Percentiles rank a stretch among this genome's conserved stretches.
Evolutionary conservation across 2,888 invertebrate genomes (phyloP).

Genomic region (Drosophila kuntzei): DNA sequence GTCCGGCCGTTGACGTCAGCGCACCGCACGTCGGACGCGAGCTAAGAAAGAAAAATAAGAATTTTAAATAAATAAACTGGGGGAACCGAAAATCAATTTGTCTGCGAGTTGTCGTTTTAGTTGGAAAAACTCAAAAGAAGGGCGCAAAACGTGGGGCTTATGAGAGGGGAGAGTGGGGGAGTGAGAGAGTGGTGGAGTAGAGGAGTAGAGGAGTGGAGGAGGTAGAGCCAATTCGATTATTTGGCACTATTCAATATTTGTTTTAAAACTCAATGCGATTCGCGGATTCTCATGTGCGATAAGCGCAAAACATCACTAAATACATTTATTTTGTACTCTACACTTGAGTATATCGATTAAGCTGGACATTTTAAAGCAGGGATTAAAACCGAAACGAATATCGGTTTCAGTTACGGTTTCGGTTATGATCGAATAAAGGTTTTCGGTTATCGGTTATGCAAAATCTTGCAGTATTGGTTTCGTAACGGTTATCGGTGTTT

Average conservation of each 20-base stretch:
- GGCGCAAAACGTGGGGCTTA: background rate
- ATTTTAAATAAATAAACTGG: constrained; percentile 61
- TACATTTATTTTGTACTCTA: constrained; percentile 27
- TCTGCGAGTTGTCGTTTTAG: constrained; percentile 43
- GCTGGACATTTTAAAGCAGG: background rate
- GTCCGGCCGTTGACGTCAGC: constrained; percentile 59
- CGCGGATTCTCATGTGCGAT: constrained; percentile 49
- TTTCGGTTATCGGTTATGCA: no score
- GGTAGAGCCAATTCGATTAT: constrained; percentile 43
- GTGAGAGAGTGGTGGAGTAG: no score
- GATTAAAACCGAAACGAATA: no score
- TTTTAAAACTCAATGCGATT: constrained; percentile 35
- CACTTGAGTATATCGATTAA: background rate
- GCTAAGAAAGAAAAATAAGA: constrained; percentile 47
- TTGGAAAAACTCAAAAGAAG: constrained; percentile 7
- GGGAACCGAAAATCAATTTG: constrained; percentile 56
- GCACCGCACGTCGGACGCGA: constrained; percentile 37
- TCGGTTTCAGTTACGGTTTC: no score
- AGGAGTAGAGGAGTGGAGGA: no score
- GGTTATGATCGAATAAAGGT: no score
- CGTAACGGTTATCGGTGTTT: no score
- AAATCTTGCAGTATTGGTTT: no score
- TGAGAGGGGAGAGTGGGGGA: background rate
- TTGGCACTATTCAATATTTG: constrained; percentile 57
- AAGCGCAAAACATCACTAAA: constrained; percentile 46